Percentiles rank a stretch among this genome's conserved stretches.
phyloP scores from a whole-genome alignment of 2,113 vertebrate species.

The Campylorhamphus procurvoides region DNA sequence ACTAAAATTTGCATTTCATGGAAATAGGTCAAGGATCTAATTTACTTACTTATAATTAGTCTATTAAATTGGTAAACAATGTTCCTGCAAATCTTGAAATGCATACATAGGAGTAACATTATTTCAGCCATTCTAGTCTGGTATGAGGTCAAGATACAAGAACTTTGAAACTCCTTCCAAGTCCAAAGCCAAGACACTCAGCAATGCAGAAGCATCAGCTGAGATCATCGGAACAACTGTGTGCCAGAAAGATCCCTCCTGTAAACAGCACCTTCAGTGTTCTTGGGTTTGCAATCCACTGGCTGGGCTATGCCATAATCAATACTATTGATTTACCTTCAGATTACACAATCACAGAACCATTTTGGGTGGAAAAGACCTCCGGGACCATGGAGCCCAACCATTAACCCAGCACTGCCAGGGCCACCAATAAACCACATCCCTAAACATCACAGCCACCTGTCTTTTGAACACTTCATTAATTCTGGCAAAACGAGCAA shows the following conservation, averaged over 20 bases:
- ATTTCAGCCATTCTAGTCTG: background rate
- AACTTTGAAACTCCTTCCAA: background rate
- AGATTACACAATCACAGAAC: background rate
- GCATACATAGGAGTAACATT: rapidly evolving
- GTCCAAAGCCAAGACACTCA: background rate
- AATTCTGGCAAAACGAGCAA: background rate
- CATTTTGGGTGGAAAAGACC: background rate
- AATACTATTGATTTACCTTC: background rate
- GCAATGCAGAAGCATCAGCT: background rate
- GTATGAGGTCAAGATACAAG: rapidly evolving
- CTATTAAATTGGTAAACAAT: background rate
- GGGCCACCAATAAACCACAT: background rate
- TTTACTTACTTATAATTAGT: background rate
- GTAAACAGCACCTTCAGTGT: background rate
- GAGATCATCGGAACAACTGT: background rate
- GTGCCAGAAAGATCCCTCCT: background rate
- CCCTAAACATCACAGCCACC: background rate
- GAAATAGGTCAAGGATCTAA: background rate
- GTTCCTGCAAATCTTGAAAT: background rate
- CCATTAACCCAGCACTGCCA: background rate
- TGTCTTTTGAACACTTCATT: background rate
- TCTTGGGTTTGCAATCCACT: background rate
- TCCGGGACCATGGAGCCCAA: background rate
- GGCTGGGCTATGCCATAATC: rapidly evolving
- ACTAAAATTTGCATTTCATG: background rate